Evolutionary conservation across 2,888 invertebrate genomes (phyloP), one percentile per base, ranked within the genome.

Genomic region (Vandiemenella viatica): DNA sequence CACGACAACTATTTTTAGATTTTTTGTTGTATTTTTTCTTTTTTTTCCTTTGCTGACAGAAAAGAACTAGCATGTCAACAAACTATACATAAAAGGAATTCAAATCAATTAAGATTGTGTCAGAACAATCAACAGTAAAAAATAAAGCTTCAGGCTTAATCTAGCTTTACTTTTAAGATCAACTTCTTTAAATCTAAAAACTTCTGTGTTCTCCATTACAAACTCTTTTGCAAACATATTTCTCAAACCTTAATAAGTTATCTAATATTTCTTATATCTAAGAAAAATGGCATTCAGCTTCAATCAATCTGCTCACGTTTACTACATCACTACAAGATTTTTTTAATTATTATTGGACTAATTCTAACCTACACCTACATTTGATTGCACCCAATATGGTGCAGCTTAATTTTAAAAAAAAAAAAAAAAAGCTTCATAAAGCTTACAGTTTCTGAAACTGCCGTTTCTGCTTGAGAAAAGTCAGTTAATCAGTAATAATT

Each of bases 1-100:
- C 48, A 51, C 50, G 45, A 51, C 50, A 50, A 26, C 21, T 51
- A 49, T 37, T 45, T 40, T 38, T n/a, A n/a, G n/a, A n/a, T n/a
- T n/a, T n/a, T n/a, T 32, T 32, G 2, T 3, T 32, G 2, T 3
- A 13, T 32, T 32, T 32, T 32, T 32, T 32, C n/a, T 13, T 47
- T 20, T 42, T 20, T 40, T 49, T 44, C 38, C 15, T 38, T 44
- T 45, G 43, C 44, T 40, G 23, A 40, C 41, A 45, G 23, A 37
- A 43, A 48, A 13, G 16, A 43, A 32, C 32, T 13, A 32, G 32
- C 10, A 32, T 10, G n/a, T 13, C 32, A 32, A 32, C 32, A 32
- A 32, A 32, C 10, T n/a, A 32, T 32, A n/a, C n/a, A 3, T 13
- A 32, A 13, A 13, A 10, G 10, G n/a, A n/a, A n/a, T n/a, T n/a